A percentile compares a stretch with the other conserved stretches of the same genome.
Conservation (phyloP, 1,140 invertebrate species). For the Drosophila arizonae region DNA sequence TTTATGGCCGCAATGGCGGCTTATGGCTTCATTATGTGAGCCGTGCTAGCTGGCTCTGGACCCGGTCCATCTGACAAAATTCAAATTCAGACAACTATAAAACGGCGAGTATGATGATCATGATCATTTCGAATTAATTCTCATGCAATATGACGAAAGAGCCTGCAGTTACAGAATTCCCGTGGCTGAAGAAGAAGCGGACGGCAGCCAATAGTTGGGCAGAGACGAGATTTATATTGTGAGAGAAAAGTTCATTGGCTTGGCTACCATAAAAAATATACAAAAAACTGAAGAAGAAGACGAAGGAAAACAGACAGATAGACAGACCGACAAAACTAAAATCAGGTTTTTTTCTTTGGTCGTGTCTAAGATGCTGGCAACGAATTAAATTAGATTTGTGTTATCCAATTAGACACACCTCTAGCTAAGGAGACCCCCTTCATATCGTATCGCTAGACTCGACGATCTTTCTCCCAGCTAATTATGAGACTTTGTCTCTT, state of each 20-base stretch:
- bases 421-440: conserved; percentile 7
- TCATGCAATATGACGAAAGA: conserved; percentile 62
- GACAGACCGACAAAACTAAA: conserved; percentile 11
- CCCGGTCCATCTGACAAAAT: conserved; percentile 40
- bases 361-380: conserved; percentile 58
- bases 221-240: conserved; percentile 36
- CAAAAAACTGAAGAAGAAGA: not conserved
- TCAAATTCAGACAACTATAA: conserved; percentile 70
- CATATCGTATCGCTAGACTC: conserved; percentile 34
- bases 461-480: conserved; percentile 78
- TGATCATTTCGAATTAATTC: conserved; percentile 69
- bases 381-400: conserved; percentile 76
- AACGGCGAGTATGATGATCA: conserved; percentile 54
- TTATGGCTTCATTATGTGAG: conserved; percentile 76
- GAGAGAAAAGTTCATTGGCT: conserved; percentile 74
- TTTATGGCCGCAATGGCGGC: conserved; percentile 73
- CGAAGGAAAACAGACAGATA: conserved; percentile 1
- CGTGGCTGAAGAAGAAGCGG: conserved; percentile 11
- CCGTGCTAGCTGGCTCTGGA: not conserved
- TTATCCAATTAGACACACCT: conserved; percentile 78
- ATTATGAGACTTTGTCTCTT: conserved; percentile 57
- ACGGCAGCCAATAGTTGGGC: conserved; percentile 12
- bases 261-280: conserved; percentile 53
- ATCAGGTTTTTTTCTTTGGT: conserved; percentile 31
- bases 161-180: conserved; percentile 27